phyloP scores from a whole-genome alignment of 2,113 vertebrate species.

The Lamprologus callipterus region DNA sequence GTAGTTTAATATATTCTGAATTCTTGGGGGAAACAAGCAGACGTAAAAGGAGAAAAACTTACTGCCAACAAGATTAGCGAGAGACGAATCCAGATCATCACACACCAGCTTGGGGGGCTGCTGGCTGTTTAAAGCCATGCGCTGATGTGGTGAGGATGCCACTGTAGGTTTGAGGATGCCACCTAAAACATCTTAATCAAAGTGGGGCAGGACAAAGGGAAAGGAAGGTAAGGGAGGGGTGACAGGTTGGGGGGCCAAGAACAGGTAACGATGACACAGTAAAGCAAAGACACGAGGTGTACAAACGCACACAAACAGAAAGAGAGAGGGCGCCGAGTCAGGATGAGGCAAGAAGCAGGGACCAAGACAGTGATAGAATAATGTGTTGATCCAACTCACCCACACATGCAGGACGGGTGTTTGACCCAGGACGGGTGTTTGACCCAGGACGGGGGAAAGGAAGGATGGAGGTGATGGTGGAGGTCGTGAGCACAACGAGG shows the following conservation, averaged over 20 bases:
- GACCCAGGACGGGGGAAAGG: not conserved
- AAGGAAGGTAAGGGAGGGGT: not conserved
- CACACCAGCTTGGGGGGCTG: not conserved
- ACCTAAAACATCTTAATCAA: not conserved
- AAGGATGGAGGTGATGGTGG: not conserved
- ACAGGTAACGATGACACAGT: not conserved
- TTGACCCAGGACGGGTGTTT: not conserved
- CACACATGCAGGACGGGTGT: not conserved
- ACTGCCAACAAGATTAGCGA: not conserved
- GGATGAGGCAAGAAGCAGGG: not conserved
- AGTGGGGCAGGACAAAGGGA: not conserved
- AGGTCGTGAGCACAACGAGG: not conserved
- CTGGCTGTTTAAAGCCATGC: not conserved
- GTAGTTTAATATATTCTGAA: not conserved
- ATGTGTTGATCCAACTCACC: not conserved
- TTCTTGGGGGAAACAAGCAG: not conserved
- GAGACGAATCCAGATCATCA: not conserved
- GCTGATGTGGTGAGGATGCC: not conserved
- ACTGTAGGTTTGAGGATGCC: not conserved
- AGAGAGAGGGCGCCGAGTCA: not conserved
- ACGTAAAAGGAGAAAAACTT: not conserved
- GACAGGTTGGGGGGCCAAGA: not conserved
- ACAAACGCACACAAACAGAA: too few species aligned
- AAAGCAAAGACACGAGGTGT: not conserved
- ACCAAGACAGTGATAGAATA: not conserved